Base-by-base conservation (phyloP, 2,888 invertebrate species). In the Epinotia brunnichana region DNA sequence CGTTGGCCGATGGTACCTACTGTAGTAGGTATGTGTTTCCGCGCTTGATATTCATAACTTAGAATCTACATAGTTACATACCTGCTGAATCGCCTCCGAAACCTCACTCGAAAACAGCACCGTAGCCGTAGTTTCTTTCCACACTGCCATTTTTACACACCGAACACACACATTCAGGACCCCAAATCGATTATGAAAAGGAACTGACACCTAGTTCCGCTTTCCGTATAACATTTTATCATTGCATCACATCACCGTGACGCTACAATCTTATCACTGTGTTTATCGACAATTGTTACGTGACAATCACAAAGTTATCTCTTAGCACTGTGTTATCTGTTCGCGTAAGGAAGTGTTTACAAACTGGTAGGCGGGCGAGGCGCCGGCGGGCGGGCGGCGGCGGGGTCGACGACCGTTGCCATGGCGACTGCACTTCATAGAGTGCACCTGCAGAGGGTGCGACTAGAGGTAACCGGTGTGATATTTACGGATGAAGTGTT, bases 351-450 rank as follows among this genome's bases (percentile, higher is more conserved):
- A 62, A 41, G 62, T 62, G 62, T 62, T 62, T 62, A 48, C 48
- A 62, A 62, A 62, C 62, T 62, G 62, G 48, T n/a, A 2, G 62
- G 62, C 62, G 62, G 62, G 62, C 48, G 62, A 24, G 29, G 62
- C 62, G 62, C 48, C 48, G 62, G 60, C 19, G 60, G 60, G 61
- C 61, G 61, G 61, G 62, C 62, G 62, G 62, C 21, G 60, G 62
- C 62, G 62, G 62, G 62, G 62, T 62, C 62, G 29, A 62, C 24
- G 62, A 62, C 24, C 62, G 62, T 62, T 29, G 48, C 62, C 62
- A 24, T 62, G 62, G 62, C 62, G n/a, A 62, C 62, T 24, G 62
- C 53, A 53, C 48, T 48, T 44, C 48, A 48, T 7, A 48, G 48
- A 48, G 15, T 62, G 62, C 62, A 62, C 62, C 62, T 62, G 62